Percentiles rank a stretch among this genome's conserved stretches.
These are phyloP conservation scores for Bellardia bayeri DNA, from an alignment of 2,888 invertebrate genomes.

Conservation along the genomic window DNA sequence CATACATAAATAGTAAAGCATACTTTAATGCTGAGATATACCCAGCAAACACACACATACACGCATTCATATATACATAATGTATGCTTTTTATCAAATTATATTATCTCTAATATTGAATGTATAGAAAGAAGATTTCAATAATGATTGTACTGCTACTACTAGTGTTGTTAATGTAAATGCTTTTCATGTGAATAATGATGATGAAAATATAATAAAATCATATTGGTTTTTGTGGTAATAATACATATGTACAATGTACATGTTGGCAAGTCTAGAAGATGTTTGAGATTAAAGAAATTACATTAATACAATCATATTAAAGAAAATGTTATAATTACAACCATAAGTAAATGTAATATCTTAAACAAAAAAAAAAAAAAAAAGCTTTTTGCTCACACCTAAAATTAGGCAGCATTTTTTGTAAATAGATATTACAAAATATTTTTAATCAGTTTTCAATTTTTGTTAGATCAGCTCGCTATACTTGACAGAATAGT, in stretches of 20 bases:
- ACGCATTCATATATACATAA: conserved; percentile 4
- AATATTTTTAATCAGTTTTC: no score
- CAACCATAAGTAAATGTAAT: neutral
- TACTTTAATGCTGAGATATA: conserved; percentile 18
- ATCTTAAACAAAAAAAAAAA: no score
- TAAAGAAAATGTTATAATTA: neutral
- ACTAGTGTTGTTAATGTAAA: conserved; percentile 10
- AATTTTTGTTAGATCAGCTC: no score
- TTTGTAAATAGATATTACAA: neutral
- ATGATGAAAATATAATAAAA: conserved; percentile 55
- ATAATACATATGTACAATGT: no score
- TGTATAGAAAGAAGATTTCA: conserved; percentile 59
- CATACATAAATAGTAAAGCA: conserved; percentile 66
- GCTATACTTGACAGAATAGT: no score
- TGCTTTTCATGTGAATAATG: conserved; percentile 45
- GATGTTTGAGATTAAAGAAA: neutral
- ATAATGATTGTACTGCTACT: conserved; percentile 50
- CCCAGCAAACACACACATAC: neutral
- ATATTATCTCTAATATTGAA: conserved; percentile 68
- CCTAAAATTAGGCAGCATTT: neutral
- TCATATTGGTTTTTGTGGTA: conserved; percentile 65
- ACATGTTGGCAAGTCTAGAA: neutral
- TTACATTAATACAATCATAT: neutral
- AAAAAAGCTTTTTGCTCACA: no score
- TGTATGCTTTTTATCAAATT: conserved; percentile 53